Percentiles rank a stretch among this genome's conserved stretches.
phyloP scores from a whole-genome alignment of 2,888 invertebrate genomes.

The Drosophila mercatorum region DNA sequence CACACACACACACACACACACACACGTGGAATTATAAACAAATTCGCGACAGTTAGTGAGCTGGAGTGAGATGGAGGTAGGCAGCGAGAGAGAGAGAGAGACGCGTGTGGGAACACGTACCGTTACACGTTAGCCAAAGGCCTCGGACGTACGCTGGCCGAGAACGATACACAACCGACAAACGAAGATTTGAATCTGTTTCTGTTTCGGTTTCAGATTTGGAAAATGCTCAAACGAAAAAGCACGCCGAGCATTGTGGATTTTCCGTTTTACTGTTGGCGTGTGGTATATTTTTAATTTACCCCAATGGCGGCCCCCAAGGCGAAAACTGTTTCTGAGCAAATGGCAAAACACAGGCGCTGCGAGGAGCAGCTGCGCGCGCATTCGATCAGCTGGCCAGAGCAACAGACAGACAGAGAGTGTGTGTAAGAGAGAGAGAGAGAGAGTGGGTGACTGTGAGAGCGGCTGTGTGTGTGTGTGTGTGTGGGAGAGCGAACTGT shows the following conservation, averaged over 20 bases:
- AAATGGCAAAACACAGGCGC: slow-evolving; percentile 56
- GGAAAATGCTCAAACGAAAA: slow-evolving; percentile 56
- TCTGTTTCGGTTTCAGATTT: slow-evolving; percentile 66
- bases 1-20: slow-evolving; percentile 40
- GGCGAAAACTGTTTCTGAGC: slow-evolving; percentile 51
- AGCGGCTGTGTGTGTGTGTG: neutral
- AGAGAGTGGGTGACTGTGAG: neutral
- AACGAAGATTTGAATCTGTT: slow-evolving; percentile 84
- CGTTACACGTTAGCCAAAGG: slow-evolving; percentile 67
- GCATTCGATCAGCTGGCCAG: slow-evolving; percentile 46
- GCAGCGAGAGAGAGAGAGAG: slow-evolving; percentile 10
- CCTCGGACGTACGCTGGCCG: slow-evolving; percentile 43
- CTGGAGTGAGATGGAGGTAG: slow-evolving; percentile 18
- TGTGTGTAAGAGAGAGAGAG: neutral
- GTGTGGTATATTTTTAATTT: slow-evolving; percentile 69
- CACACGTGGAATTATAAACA: slow-evolving; percentile 66
- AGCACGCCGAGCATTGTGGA: slow-evolving; percentile 35
- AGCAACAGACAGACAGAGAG: too few species aligned
- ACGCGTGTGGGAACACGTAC: slow-evolving; percentile 61
- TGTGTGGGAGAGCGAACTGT: neutral
- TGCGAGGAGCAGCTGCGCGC: slow-evolving; percentile 62
- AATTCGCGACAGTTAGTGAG: slow-evolving; percentile 58
- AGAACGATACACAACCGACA: slow-evolving; percentile 82
- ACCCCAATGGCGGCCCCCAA: slow-evolving; percentile 52
- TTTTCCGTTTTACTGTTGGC: slow-evolving; percentile 34